Conservation (phyloP, 2,888 invertebrate species). For the Orchestes rusci region DNA sequence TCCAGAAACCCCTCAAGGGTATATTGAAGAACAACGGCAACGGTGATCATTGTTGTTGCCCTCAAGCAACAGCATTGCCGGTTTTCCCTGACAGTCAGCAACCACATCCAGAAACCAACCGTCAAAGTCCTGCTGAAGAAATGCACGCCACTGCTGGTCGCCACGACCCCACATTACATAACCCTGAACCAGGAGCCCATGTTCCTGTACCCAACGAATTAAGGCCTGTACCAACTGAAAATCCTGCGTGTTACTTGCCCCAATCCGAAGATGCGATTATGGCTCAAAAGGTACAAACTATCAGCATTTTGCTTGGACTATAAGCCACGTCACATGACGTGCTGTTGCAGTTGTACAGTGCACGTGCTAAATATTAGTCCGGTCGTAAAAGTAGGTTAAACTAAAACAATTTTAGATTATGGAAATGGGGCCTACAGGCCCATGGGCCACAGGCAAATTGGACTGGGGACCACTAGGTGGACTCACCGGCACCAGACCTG, state of each 20-base stretch:
- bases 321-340: no score
- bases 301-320: neutral
- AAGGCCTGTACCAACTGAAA: conserved; percentile 10
- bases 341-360: no score
- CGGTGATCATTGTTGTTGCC: conserved; percentile 12
- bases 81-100: conserved; percentile 1
- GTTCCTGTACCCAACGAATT: conserved; percentile 23
- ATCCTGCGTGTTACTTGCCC: conserved; percentile 47
- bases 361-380: no score
- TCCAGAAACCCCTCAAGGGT: conserved; percentile 12
- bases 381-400: no score
- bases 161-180: conserved; percentile 11
- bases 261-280: conserved; percentile 45
- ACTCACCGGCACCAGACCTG: conserved; percentile 66
- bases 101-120: neutral
- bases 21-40: conserved; percentile 13
- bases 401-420: conserved; percentile 23
- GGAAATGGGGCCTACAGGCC: conserved; percentile 51
- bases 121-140: no score
- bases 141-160: conserved; percentile 28
- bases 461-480: conserved; percentile 65
- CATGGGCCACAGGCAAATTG: conserved; percentile 65
- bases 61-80: conserved; percentile 3
- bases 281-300: conserved; percentile 27
- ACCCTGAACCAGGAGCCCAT: conserved; percentile 8